Evolutionary conservation across 1,140 invertebrate genomes (phyloP).

Genomic region (Goniozus legneri): DNA sequence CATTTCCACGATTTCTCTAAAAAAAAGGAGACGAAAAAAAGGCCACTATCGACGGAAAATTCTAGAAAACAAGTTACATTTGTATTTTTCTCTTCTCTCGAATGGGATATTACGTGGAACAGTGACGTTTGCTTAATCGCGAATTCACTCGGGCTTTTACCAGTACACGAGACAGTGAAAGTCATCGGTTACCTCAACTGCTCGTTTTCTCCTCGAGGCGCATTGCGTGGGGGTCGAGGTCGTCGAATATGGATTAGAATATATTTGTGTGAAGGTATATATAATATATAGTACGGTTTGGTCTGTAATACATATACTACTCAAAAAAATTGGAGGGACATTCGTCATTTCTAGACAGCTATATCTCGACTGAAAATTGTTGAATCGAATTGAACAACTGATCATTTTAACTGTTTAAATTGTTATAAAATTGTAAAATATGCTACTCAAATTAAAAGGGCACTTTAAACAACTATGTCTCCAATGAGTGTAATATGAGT

Average conservation of each 20-base stretch:
- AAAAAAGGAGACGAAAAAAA: neutral
- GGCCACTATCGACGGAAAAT: neutral
- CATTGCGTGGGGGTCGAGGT: conserved; percentile 9
- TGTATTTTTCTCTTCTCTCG: neutral
- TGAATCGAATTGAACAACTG: neutral
- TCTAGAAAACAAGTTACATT: too few relatives aligned
- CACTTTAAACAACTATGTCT: too few relatives aligned
- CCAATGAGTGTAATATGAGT: too few relatives aligned
- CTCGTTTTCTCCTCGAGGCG: conserved; percentile 10
- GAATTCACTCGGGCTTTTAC: too few relatives aligned
- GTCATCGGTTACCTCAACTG: conserved; percentile 5
- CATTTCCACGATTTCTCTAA: too few relatives aligned
- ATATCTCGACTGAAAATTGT: neutral
- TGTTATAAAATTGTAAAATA: neutral
- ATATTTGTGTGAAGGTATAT: neutral
- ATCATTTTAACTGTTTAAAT: neutral
- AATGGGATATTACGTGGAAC: neutral
- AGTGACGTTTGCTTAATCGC: too few relatives aligned
- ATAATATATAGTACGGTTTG: neutral
- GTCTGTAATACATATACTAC: neutral
- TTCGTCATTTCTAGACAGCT: neutral
- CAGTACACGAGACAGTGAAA: too few relatives aligned
- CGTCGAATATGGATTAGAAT: conserved; percentile 4
- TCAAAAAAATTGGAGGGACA: neutral
- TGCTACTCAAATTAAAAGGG: too few relatives aligned